Evolutionary conservation across 2,797 vertebrate genomes (phyloP), one percentile per base, ranked within the genome.

Genomic region (Sebastes baramenuke): DNA sequence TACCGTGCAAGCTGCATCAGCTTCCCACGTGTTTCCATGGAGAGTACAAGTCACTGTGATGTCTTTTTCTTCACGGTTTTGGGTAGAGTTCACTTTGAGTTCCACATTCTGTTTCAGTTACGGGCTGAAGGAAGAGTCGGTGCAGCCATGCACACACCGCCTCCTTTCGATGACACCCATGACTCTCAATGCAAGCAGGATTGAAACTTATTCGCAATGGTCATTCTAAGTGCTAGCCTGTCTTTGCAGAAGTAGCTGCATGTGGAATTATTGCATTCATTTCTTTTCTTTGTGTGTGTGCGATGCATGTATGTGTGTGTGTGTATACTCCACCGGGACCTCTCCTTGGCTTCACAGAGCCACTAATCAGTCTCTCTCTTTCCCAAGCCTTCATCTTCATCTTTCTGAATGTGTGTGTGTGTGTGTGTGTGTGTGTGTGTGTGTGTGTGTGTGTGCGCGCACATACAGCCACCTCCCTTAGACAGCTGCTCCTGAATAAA

Each of bases 401-500:
- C 65, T 67, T 67, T 74, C 32, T 73, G n/a, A 76, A 72, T 76
- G 11, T 75, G 52, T 56, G 34, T 73, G 34, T 75, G 52, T 75
- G 70, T 16, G 38, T 16, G 36, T 83, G 55, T 72, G 32, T 61
- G 70, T 36, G 85, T 76, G 59, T 29, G 74, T 79, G 65, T 79
- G 80, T 29, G 74, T 79, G 65, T 79, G 80, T 36, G 85, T 55
- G 86, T 77, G 59, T 29, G 74, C 76, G 65, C 71, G 79, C 12
- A 38, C 36, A 66, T 68, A 38, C 61, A 74, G 67, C 62, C 84
- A 72, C 89, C 77, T 94, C 85, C 82, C 89, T 81, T 49, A 88
- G 87, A 95, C 93, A 94, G 94, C 91, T 95, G 94, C 91, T 94
- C 76, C 84, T 95, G 94, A 95, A 95, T 95, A 95, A 95, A 95